Percentiles rank a stretch among this genome's conserved stretches.
Conservation (phyloP, 2,888 invertebrate species). For the Lasioglossum morio region DNA sequence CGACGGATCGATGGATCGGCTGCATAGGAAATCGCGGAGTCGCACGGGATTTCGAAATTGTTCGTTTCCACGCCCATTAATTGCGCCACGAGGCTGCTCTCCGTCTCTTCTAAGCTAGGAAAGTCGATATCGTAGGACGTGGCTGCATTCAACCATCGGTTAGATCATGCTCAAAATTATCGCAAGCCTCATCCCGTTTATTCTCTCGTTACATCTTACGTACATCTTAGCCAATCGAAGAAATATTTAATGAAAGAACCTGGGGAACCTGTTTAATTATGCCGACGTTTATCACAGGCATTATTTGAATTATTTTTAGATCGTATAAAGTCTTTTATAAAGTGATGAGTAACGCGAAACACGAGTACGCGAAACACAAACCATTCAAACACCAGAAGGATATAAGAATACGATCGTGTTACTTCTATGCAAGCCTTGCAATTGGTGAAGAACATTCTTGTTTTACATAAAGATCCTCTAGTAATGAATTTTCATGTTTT, state of each 20-base stretch:
- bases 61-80: conserved; percentile 1
- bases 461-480: too few species aligned
- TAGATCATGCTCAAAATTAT: not conserved
- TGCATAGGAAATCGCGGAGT: not conserved
- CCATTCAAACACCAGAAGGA: too few species aligned
- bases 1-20: not conserved
- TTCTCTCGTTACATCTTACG: not conserved
- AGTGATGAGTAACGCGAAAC: too few species aligned
- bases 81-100: not conserved
- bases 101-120: not conserved
- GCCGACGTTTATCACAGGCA: too few species aligned
- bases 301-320: too few species aligned
- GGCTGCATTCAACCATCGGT: not conserved
- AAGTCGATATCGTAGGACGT: not conserved
- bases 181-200: not conserved
- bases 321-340: too few species aligned
- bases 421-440: too few species aligned
- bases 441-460: too few species aligned
- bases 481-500: too few species aligned
- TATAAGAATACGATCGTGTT: too few species aligned
- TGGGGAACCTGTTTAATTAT: not conserved
- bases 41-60: not conserved
- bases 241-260: not conserved
- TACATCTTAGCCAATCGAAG: not conserved
- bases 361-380: too few species aligned